phyloP scores from a whole-genome alignment of 2,113 vertebrate species.

The Platycercus adscitus region DNA sequence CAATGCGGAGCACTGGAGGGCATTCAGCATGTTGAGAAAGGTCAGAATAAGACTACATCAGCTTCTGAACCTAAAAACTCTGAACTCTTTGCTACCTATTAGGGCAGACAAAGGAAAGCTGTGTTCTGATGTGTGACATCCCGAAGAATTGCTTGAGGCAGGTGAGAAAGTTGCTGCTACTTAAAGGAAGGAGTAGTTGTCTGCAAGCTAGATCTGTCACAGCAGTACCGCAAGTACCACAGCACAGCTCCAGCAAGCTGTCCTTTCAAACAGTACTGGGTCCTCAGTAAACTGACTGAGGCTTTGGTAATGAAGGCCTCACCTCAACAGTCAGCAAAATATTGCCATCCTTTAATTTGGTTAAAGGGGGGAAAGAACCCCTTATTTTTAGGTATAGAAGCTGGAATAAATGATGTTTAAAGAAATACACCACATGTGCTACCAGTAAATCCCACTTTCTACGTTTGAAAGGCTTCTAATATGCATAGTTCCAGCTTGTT shows the following conservation, averaged over 20 bases:
- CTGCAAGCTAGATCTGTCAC: not conserved
- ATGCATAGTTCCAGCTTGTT: not conserved
- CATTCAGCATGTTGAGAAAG: slow-evolving; percentile 65
- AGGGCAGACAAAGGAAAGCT: slow-evolving; percentile 64
- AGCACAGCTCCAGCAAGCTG: not conserved
- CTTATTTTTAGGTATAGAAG: not conserved
- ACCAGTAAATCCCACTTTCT: not conserved
- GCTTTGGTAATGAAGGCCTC: not conserved
- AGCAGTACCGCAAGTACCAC: not conserved
- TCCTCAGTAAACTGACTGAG: not conserved
- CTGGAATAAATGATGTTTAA: not conserved
- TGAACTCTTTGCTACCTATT: slow-evolving; percentile 65
- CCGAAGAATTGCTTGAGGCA: slow-evolving; percentile 67
- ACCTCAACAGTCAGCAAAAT: not conserved
- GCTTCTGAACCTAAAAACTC: slow-evolving; percentile 73
- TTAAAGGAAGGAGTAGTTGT: slow-evolving; percentile 7
- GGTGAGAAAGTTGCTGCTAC: slow-evolving; percentile 20
- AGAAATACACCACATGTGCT: not conserved
- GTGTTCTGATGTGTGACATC: slow-evolving; percentile 66
- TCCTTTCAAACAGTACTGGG: not conserved
- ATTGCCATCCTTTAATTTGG: not conserved
- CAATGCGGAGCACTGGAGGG: slow-evolving; percentile 62
- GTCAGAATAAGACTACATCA: slow-evolving; percentile 66
- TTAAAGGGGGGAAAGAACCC: not conserved
- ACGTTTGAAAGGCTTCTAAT: not conserved